Evolutionary conservation across 1,140 invertebrate genomes (phyloP), one percentile per base, ranked within the genome.

Genomic region (Megalopta genalis): DNA sequence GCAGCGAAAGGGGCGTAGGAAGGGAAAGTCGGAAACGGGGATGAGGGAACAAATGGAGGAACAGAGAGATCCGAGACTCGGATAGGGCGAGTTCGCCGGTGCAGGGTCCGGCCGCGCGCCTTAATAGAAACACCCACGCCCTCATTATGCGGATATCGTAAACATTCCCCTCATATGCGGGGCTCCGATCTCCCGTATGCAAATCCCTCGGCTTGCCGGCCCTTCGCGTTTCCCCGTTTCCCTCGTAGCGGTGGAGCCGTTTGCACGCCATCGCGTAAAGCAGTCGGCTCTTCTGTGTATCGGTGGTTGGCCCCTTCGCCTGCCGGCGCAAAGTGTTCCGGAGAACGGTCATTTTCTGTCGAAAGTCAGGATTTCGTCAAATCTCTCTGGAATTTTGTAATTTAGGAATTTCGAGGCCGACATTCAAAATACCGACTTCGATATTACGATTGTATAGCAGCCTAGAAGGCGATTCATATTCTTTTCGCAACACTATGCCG

Each of bases 71-170:
- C 5, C 7, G 42, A 42, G 69, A 5, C 62, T 79, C 59, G 80
- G 83, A 86, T 86, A 86, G 80, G 79, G 75, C 57, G 62, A 54
- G 59, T 37, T 68, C 25, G 49, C 72, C 39, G 64, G 46, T 77
- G 80, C 80, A 71, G 71, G 62, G 49, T 54, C 42, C n/a, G 52
- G 63, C 59, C 32, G 78, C 65, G n/a, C 32, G 70, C 85, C 82
- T 87, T 87, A 87, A 87, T 87, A 87, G 85, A 87, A 87, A 87
- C 86, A 84, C 85, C 86, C 86, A 87, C 86, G 86, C 85, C 63
- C 82, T 87, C 85, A 87, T 87, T 87, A 87, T 87, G 82, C 85
- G 81, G 80, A 87, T 87, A 87, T 87, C 86, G 82, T 87, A 87
- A 87, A 87, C 85, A 84, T 87, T 85, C 78, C 63, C 83, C 84